Evolutionary conservation across 2,888 invertebrate genomes (phyloP), one percentile per base, ranked within the genome.

Genomic region (Drosophila pegasa): DNA sequence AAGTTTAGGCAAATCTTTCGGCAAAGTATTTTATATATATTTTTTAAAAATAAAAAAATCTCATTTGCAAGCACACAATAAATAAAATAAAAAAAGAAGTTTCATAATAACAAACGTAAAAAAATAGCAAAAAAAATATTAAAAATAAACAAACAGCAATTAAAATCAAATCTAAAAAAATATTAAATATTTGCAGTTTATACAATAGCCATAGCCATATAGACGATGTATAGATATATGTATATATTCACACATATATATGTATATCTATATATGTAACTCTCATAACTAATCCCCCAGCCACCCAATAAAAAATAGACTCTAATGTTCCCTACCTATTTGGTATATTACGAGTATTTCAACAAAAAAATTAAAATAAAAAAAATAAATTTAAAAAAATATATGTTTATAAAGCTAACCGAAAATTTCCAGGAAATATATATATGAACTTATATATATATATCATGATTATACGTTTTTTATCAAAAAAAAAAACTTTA

Each of bases 1-100:
- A n/a, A n/a, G n/a, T 86, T 89, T 80, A 78, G 75, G 80, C 81
- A 65, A 71, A 89, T 45, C 82, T 90, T 90, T 90, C 87, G 91
- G 91, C 90, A 86, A 88, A 75, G 72, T 20, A 71, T 78, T 86
- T 82, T 72, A 75, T 57, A 51, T 65, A 78, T 64, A 37, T 78
- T 70, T 57, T 59, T 63, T 9, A n/a, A 7, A 10, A 22, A 22
- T 10, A 14, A 43, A 38, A 22, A 14, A 25, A 54, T 40, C 37
- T 65, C 55, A 8, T 71, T 74, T 73, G 33, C 47, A 72, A 81
- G 87, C 88, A 87, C 88, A 88, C 89, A 82, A 71, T 80, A 71
- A 69, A 73, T 64, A 65, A 71, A 73, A 52, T 71, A 64, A 73
- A 70, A 69, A 47, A 55, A 66, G n/a, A n/a, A n/a, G n/a, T n/a